These are phyloP conservation scores for Acromyrmex echinatior DNA, from an alignment of 1,140 invertebrate species.

Conservation along the genomic window DNA sequence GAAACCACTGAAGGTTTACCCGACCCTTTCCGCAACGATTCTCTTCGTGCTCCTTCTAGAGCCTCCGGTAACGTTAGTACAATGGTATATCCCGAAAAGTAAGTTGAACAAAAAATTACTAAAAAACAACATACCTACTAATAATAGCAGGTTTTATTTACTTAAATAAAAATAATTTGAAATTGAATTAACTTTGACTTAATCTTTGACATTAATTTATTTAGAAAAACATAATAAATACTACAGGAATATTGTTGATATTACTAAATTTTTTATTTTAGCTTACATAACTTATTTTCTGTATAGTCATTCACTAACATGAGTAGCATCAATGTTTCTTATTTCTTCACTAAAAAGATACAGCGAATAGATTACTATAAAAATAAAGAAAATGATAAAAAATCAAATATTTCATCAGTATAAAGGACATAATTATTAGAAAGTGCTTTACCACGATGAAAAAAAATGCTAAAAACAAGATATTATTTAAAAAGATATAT, in stretches of 20 bases:
- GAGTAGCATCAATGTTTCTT: too few relatives aligned
- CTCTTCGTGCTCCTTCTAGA: conserved; percentile 62
- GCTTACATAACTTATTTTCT: too few relatives aligned
- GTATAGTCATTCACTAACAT: too few relatives aligned
- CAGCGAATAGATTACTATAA: too few relatives aligned
- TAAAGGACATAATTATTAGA: too few relatives aligned
- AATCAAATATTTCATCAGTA: too few relatives aligned
- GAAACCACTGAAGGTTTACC: conserved; percentile 70
- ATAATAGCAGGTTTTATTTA: not conserved
- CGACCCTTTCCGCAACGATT: conserved; percentile 66
- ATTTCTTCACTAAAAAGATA: too few relatives aligned
- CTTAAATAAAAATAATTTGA: not conserved
- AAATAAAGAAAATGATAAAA: too few relatives aligned
- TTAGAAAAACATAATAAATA: not conserved
- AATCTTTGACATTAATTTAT: not conserved
- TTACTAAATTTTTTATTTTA: too few relatives aligned
- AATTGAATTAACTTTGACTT: not conserved
- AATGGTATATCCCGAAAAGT: not conserved
- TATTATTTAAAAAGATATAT: not conserved
- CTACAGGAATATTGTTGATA: not conserved
- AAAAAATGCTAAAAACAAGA: not conserved
- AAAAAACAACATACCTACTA: not conserved
- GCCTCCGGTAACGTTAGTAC: conserved; percentile 11
- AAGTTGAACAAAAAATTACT: not conserved
- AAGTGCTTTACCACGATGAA: not conserved